Evolutionary conservation across 2,113 vertebrate genomes (phyloP), one percentile per base, ranked within the genome.

Genomic region (Todiramphus chloris): DNA sequence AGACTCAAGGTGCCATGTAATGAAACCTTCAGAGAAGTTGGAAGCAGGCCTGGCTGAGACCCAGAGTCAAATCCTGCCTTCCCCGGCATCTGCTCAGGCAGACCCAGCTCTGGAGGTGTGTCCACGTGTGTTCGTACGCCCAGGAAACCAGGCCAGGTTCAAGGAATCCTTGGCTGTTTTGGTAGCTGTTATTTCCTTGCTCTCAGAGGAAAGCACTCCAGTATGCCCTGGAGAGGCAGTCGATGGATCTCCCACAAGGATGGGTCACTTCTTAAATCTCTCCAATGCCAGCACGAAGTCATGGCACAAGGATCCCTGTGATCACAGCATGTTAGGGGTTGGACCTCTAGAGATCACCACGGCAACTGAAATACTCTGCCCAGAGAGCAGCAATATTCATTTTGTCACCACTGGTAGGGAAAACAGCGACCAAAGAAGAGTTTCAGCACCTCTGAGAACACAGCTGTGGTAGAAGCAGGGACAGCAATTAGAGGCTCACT

Each of bases 71-170:
- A 59, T 33, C 7, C 27, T 4, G 13, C 33, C 23, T 53, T 25
- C 53, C 37, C 44, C 43, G 10, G 41, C 28, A 13, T 5, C 64
- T 48, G 31, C 55, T 39, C 55, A 15, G 1, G 13, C 53, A 51
- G 50, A 24, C n/a, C 10, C 64, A 20, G 59, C 0, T 5, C 24
- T 48, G 58, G 25, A 64, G 53, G 8, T 44, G 31, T 59, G 39
- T 9, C 48, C 43, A 31, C 12, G 2, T 1, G 7, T 17, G 13
- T 48, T 11, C 25, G 56, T 11, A 16, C 2, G 3, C 18, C 39
- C 44, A 8, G 4, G 24, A 84, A 59, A 62, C 9, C 55, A 63
- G 46, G 16, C 6, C 2, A 28, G 19, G 44, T 20, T 59, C 70
- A 33, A 24, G 4, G 27, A 8, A 44, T 48, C 35, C 31, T 7